Evolutionary conservation across 2,888 invertebrate species (phyloP).

Genomic region (Pherbina coryleti): DNA sequence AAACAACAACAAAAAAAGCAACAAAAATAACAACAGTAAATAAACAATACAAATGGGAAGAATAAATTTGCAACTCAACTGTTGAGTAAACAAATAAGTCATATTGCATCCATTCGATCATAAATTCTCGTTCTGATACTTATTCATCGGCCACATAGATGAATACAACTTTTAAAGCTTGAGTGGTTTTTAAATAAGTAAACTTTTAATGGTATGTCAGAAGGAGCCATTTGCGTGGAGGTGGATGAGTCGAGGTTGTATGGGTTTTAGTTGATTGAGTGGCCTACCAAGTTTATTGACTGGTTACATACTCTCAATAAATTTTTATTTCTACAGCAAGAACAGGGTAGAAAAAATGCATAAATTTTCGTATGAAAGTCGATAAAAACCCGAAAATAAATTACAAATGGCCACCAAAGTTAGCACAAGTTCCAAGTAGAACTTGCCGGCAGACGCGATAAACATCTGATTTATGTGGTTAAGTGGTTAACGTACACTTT

Average conservation of each 20-base stretch:
- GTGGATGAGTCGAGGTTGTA: background rate
- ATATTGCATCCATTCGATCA: background rate
- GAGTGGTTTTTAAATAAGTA: background rate
- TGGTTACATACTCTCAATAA: too few relatives aligned
- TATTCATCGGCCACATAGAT: background rate
- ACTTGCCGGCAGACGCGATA: background rate
- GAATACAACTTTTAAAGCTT: background rate
- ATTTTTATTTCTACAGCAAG: too few relatives aligned
- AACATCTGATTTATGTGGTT: slow-evolving; percentile 4
- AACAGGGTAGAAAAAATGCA: background rate
- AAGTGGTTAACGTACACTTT: background rate
- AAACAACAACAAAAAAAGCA: background rate
- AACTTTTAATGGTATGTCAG: background rate
- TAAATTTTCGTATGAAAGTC: slow-evolving; percentile 14
- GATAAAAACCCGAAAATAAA: slow-evolving; percentile 15
- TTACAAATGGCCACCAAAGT: background rate
- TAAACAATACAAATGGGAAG: background rate
- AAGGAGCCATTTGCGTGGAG: background rate
- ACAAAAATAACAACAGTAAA: background rate
- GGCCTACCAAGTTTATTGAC: too few relatives aligned
- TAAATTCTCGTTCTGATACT: slow-evolving; percentile 7
- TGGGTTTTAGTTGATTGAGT: too few relatives aligned
- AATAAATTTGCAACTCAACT: slow-evolving; percentile 8
- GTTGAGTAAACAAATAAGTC: background rate
- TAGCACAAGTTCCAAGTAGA: too few relatives aligned